A percentile compares a stretch with the other conserved stretches of the same genome.
Conservation (phyloP, 2,888 invertebrate species). For the Amphimallon solstitiale region DNA sequence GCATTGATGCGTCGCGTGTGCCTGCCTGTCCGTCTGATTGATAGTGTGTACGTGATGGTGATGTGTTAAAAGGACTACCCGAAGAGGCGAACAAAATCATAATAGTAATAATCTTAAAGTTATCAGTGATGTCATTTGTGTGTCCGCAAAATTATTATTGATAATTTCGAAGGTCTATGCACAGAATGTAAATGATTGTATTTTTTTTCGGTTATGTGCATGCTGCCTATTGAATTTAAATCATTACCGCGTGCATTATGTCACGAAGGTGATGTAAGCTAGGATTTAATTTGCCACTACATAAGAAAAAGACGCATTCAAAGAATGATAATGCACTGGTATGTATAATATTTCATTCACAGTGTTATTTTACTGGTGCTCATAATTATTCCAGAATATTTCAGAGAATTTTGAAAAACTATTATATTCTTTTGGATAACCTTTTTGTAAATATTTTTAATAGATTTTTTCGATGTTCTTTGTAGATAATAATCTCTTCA, state of each 20-base stretch:
- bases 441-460: too few species aligned
- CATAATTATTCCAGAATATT: too few species aligned
- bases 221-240: conserved; percentile 12
- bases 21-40: not conserved
- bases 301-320: not conserved
- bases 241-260: conserved; percentile 7
- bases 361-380: too few species aligned
- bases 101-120: conserved; percentile 15
- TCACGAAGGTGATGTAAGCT: not conserved
- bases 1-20: conserved; percentile 11
- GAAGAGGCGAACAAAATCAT: too few species aligned
- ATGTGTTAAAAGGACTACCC: too few species aligned
- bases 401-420: too few species aligned
- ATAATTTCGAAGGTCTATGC: conserved; percentile 9
- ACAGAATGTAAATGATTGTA: conserved; percentile 14
- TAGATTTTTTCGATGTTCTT: too few species aligned
- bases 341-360: too few species aligned
- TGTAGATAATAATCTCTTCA: too few species aligned
- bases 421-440: too few species aligned
- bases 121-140: conserved; percentile 26
- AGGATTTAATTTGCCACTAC: not conserved
- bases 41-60: not conserved
- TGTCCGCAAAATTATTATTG: conserved; percentile 15
- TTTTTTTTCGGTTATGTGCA: conserved; percentile 17
- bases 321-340: not conserved